Conservation (phyloP, 2,888 invertebrate genomes). For the Amphipyra tragopoginis region DNA sequence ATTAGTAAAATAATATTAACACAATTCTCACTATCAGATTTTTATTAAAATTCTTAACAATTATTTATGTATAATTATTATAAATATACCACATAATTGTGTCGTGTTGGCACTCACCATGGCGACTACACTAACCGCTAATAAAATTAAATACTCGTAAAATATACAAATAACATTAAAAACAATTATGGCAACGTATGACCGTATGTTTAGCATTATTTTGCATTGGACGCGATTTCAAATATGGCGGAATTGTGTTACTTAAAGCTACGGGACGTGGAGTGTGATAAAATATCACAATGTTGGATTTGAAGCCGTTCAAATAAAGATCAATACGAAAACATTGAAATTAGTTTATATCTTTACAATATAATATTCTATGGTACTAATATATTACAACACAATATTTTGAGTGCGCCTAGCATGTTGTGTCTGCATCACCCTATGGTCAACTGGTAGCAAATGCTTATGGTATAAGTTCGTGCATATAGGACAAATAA, state of each 20-base stretch:
- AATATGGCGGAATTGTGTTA: constrained; percentile 59
- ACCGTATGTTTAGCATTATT: constrained; percentile 55
- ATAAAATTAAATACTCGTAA: constrained; percentile 61
- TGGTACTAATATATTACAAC: too few relatives aligned
- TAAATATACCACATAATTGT: constrained; percentile 80
- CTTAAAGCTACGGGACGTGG: constrained; percentile 61
- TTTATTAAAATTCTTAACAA: constrained; percentile 85
- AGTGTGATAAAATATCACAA: constrained; percentile 50
- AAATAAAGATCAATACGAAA: constrained; percentile 6
- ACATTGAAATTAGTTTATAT: background rate
- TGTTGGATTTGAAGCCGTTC: constrained; percentile 42
- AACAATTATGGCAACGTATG: constrained; percentile 64
- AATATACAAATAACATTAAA: constrained; percentile 64
- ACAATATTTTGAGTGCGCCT: too few relatives aligned
- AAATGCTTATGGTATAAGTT: too few relatives aligned
- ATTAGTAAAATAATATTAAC: constrained; percentile 63
- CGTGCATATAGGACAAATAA: too few relatives aligned
- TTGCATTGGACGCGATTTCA: constrained; percentile 65
- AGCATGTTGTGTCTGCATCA: too few relatives aligned
- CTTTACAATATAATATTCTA: too few relatives aligned
- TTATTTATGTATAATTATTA: constrained; percentile 81
- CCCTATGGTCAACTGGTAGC: too few relatives aligned
- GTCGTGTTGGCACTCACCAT: constrained; percentile 82
- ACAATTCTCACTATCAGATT: constrained; percentile 76
- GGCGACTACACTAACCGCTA: constrained; percentile 69